Evolutionary conservation across 2,113 vertebrate genomes (phyloP), one percentile per base, ranked within the genome.

Genomic region (Piprites chloris): DNA sequence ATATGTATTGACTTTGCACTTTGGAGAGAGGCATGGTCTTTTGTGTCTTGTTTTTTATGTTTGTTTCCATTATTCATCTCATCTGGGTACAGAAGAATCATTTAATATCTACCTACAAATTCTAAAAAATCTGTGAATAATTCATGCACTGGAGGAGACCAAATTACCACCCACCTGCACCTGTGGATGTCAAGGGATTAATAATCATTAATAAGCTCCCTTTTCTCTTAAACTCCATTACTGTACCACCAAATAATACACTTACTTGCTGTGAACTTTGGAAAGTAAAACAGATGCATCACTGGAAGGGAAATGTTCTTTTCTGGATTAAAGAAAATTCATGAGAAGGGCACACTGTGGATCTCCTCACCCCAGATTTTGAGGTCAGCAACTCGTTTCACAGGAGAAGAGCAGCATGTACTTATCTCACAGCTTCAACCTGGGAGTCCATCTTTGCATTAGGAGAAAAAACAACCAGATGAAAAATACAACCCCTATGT

Each of bases 81-180:
- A 77, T 33, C 24, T 50, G 19, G 33, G 33, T 56, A 47, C 32
- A 84, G 44, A 89, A 89, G 32, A 86, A 69, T 74, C 4, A 7
- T 41, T 84, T 65, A 61, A 33, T 33, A 8, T 39, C 65, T 77
- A 22, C 79, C 41, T 42, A 42, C 58, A 89, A 81, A 90, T 88
- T 90, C 80, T 78, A 90, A 72, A 9, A 89, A 79, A 81, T n/a
- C 28, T 71, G 27, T 88, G 83, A 90, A 96, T 95, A 95, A 92
- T 84, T 96, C 87, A 94, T 81, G 62, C 61, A 46, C 37, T 76
- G 37, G 19, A 91, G 52, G 61, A 90, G 47, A 85, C 32, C 67
- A 88, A 90, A 96, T 92, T 88, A 71, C 77, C 65, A 95, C 79
- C 55, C 71, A 88, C 63, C 55, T 67, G 50, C 32, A 90, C 56